Conservation (phyloP, 1,140 invertebrate species). For the Homalodisca vitripennis region DNA sequence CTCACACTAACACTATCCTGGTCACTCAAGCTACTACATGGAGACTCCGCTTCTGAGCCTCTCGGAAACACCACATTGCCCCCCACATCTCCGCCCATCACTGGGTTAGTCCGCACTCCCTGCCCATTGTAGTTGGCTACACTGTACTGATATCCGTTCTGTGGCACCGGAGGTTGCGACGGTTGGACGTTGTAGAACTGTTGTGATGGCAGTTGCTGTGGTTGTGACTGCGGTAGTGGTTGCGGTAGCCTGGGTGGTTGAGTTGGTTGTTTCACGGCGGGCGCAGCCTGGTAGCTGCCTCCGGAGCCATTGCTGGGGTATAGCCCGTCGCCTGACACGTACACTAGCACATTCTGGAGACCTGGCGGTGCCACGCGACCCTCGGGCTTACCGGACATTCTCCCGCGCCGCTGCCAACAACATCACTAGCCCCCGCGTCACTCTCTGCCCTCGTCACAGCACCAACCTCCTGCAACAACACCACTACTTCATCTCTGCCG, state of each 20-base stretch:
- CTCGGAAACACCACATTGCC: constrained; percentile 38
- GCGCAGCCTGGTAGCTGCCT: constrained; percentile 18
- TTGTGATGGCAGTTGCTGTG: neutral
- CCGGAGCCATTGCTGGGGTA: constrained; percentile 28
- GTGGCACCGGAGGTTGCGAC: neutral
- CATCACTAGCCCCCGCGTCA: constrained; percentile 23
- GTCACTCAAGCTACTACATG: constrained; percentile 49
- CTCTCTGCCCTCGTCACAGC: constrained; percentile 21
- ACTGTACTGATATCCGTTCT: constrained; percentile 22
- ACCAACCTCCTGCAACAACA: neutral
- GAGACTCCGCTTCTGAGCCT: constrained; percentile 51
- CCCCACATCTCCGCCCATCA: constrained; percentile 37
- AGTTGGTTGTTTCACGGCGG: constrained; percentile 11
- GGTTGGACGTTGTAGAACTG: constrained; percentile 13
- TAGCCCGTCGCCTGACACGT: constrained; percentile 51
- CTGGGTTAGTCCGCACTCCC: constrained; percentile 29
- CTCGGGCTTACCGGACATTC: constrained; percentile 48
- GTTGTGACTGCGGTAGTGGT: neutral
- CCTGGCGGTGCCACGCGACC: constrained; percentile 40
- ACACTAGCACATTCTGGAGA: constrained; percentile 52
- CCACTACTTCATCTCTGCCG: too few species aligned
- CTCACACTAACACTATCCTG: constrained; percentile 33
- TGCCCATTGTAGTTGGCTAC: neutral
- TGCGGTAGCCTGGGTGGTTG: neutral
- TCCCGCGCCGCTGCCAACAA: constrained; percentile 10